Evolutionary conservation across 2,797 vertebrate genomes (phyloP).

Genomic region (Sebastes reedi): DNA sequence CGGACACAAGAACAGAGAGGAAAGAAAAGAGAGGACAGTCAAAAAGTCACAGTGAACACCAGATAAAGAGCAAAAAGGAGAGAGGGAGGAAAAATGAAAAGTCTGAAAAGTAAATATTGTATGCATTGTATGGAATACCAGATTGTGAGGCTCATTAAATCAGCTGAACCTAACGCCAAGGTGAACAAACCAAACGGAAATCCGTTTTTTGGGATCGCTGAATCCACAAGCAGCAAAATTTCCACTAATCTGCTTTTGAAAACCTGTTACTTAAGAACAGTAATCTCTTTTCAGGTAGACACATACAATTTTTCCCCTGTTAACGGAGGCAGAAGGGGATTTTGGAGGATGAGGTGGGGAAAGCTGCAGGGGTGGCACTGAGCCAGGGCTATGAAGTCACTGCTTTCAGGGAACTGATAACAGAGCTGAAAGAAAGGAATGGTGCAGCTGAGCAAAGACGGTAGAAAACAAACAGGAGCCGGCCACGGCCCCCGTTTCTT

Average conservation of each 20-base stretch:
- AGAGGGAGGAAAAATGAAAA: conserved; percentile 11
- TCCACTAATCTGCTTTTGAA: conserved; percentile 44
- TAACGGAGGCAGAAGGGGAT: conserved; percentile 36
- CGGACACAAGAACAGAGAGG: conserved; percentile 38
- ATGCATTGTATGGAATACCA: conserved; percentile 68
- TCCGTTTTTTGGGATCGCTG: conserved; percentile 6
- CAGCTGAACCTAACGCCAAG: conserved; percentile 1
- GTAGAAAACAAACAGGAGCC: conserved; percentile 34
- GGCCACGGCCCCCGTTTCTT: conserved; percentile 13
- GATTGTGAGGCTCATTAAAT: conserved; percentile 24
- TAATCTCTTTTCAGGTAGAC: conserved; percentile 49
- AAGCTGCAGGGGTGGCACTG: conserved; percentile 67
- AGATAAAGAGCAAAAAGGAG: conserved; percentile 20
- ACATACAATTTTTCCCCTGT: conserved; percentile 67
- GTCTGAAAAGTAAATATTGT: conserved; percentile 20
- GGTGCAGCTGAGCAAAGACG: conserved; percentile 47
- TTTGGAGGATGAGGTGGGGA: conserved; percentile 55
- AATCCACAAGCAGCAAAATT: conserved; percentile 29
- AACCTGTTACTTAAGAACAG: conserved; percentile 15
- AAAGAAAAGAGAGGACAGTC: conserved; percentile 58
- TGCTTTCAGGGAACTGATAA: conserved; percentile 57
- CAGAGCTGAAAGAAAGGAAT: conserved; percentile 48
- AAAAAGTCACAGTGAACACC: conserved; percentile 42
- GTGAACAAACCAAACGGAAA: conserved; percentile 24
- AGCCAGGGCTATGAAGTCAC: conserved; percentile 68